phyloP scores from a whole-genome alignment of 30 jellyfish, hydroid and myxozoan genomes.

The Chrysaora quinquecirrha region DNA sequence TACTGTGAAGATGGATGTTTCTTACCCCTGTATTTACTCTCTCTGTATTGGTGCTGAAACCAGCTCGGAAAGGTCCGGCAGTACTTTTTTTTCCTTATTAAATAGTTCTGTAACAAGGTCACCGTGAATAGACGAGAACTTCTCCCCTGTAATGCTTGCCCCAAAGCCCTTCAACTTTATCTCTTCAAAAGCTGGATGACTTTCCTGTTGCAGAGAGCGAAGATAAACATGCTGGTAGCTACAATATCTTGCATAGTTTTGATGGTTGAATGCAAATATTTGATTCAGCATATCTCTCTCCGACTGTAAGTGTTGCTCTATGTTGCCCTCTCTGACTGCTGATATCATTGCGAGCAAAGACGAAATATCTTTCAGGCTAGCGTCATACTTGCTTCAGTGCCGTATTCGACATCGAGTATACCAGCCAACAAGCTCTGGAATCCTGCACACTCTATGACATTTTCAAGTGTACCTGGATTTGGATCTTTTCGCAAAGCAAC shows the following conservation, averaged over 20 bases:
- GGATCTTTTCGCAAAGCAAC: conserved; percentile 21
- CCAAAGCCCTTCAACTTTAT: conserved; percentile 31
- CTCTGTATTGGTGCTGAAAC: conserved; percentile 37
- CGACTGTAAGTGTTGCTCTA: conserved; percentile 42
- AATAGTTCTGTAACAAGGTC: conserved; percentile 62
- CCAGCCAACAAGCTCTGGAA: neutral
- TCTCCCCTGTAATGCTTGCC: conserved; percentile 37
- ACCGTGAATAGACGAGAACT: conserved; percentile 49
- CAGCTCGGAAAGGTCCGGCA: conserved; percentile 55
- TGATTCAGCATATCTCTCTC: conserved; percentile 33
- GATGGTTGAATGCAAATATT: conserved; percentile 55
- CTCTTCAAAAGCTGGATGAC: conserved; percentile 54
- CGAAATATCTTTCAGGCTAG: conserved; percentile 44
- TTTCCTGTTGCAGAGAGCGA: conserved; percentile 5
- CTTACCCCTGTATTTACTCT: conserved; percentile 50
- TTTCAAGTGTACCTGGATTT: neutral
- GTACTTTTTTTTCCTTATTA: conserved; percentile 55
- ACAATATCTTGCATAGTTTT: conserved; percentile 58
- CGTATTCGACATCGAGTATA: neutral
- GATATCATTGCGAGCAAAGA: conserved; percentile 46
- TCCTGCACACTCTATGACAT: conserved; percentile 9
- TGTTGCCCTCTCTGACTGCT: conserved; percentile 44
- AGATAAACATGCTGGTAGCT: conserved; percentile 33
- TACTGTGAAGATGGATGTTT: conserved; percentile 28
- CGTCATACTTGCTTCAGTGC: conserved; percentile 32